Evolutionary conservation across 2,113 vertebrate species (phyloP), one percentile per base, ranked within the genome.

Genomic region (Sprattus sprattus): DNA sequence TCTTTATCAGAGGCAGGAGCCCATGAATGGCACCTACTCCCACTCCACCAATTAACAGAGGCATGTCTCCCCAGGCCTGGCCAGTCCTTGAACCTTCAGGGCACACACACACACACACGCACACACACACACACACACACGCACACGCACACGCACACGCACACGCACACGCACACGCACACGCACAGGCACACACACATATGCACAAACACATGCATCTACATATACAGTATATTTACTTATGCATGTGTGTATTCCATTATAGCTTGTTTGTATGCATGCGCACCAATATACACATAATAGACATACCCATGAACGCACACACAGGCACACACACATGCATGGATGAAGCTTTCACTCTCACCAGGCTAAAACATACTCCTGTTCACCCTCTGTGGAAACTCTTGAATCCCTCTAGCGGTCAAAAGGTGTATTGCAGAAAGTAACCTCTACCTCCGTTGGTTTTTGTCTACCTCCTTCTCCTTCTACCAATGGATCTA

Each of bases 321-420:
- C 75, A 85, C 75, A 90, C 91, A 57, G 46, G 49, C 86, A 78
- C 64, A 81, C 81, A 86, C 85, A 86, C 81, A 84, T 64, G 60
- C 81, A 46, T 82, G 82, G 86, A 87, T 85, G 88, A 88, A 88
- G 54, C 60, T 91, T 88, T 87, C 85, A 83, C 28, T 85, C 86
- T 90, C 75, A 89, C 71, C 15, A 32, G 82, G 91, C 93, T 89
- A 39, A 46, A 67, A 60, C 54, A 54, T 15, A 57, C 54, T 49
- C 50, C 18, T 13, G 45, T 49, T 45, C 54, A 47, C 45, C 75
- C 39, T 32, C 81, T 83, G 67, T 20, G 47, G 84, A 84, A 71
- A 54, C 85, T 50, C 75, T 64, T 57, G 78, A 88, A 84, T 88
- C 75, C 90, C 67, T 39, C 89, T 89, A 84, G 85, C 87, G 90